Evolutionary conservation across 1,140 invertebrate genomes (phyloP).

Genomic region (Myzus persicae): DNA sequence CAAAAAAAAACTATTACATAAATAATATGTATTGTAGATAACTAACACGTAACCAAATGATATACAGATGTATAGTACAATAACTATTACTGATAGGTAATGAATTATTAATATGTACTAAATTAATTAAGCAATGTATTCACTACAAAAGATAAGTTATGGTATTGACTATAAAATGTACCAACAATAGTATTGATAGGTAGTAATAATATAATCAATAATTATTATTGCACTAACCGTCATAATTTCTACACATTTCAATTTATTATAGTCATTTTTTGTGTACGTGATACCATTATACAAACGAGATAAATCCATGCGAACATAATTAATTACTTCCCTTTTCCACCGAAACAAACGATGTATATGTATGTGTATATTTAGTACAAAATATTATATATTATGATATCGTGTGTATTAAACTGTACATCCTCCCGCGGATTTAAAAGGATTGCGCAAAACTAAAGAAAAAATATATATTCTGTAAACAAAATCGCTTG

Average conservation of each 20-base stretch:
- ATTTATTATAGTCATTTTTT: not conserved
- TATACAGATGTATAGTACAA: not conserved
- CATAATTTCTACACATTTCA: not conserved
- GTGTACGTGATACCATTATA: not conserved
- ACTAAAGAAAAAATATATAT: not conserved
- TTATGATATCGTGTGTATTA: not conserved
- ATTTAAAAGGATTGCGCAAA: not conserved
- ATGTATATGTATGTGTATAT: not conserved
- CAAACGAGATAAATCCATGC: not conserved
- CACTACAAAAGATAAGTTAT: not conserved
- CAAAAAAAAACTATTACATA: no score
- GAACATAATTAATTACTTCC: not conserved
- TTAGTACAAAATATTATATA: not conserved
- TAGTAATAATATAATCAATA: not conserved
- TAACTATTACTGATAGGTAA: not conserved
- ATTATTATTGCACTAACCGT: not conserved
- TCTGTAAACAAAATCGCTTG: not conserved
- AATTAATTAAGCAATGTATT: not conserved
- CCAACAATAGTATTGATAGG: not conserved
- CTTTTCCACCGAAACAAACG: not conserved
- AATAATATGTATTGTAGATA: no score
- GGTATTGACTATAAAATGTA: not conserved
- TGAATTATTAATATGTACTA: not conserved
- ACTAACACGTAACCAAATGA: no score
- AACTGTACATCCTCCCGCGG: not conserved